Evolutionary conservation across 2,113 vertebrate species (phyloP).

Genomic region (Paramisgurnus dabryanus): DNA sequence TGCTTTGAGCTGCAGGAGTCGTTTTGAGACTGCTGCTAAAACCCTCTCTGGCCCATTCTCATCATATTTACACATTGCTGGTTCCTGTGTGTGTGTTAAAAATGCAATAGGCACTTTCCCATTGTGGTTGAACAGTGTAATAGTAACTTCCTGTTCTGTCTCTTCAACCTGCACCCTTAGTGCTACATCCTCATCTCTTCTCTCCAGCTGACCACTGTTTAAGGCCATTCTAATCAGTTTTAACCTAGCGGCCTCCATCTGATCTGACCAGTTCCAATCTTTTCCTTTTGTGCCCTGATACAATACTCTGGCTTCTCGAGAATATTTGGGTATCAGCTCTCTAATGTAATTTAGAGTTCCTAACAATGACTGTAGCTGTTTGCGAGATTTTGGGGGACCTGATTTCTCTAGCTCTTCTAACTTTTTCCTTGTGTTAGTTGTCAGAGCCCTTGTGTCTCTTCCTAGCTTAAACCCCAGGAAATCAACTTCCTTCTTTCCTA

Average conservation of each 20-base stretch:
- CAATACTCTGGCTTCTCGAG: background rate
- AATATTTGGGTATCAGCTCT: background rate
- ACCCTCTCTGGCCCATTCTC: background rate
- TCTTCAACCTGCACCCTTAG: background rate
- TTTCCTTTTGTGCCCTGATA: background rate
- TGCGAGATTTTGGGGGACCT: too few relatives aligned
- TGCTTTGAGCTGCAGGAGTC: background rate
- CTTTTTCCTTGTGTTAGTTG: background rate
- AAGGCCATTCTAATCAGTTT: background rate
- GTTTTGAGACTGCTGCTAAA: background rate
- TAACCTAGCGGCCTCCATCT: background rate
- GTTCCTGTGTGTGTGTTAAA: background rate
- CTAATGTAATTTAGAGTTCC: background rate
- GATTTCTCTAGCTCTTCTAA: too few relatives aligned
- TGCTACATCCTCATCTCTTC: background rate
- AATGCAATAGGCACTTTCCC: background rate
- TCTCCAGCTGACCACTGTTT: too few relatives aligned
- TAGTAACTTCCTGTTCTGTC: fast-evolving
- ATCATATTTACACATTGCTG: background rate
- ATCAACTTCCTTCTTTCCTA: background rate
- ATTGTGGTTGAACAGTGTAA: fast-evolving
- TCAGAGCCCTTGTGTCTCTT: background rate
- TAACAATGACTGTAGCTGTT: too few relatives aligned
- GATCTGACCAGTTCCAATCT: background rate
- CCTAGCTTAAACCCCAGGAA: background rate